Conservation (phyloP, 2,888 invertebrate species). For the Melanophora roralis region DNA sequence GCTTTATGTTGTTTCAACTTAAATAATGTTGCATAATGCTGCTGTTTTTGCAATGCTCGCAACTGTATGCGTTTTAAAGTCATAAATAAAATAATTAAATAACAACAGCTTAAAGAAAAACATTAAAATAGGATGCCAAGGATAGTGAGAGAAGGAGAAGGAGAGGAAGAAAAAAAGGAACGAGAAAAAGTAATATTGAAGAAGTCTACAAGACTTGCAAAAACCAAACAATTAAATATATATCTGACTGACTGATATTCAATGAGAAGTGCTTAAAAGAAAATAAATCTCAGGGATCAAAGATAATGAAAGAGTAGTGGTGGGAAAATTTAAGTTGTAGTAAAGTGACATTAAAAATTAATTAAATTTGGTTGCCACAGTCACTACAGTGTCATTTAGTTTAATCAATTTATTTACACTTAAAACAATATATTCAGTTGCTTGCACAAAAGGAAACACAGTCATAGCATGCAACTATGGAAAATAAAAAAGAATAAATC, state of each 20-base stretch:
- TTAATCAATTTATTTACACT: slow-evolving; percentile 64
- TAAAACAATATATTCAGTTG: slow-evolving; percentile 32
- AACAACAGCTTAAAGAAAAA: neutral
- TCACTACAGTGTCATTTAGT: slow-evolving; percentile 63
- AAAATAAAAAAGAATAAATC: neutral
- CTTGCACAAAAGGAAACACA: neutral
- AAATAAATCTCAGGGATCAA: neutral
- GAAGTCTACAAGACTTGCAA: neutral
- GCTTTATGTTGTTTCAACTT: slow-evolving; percentile 3
- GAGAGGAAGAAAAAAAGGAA: neutral
- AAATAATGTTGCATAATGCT: neutral
- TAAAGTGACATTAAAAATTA: slow-evolving; percentile 74
- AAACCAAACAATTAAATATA: neutral
- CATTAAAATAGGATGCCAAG: neutral
- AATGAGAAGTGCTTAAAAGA: neutral
- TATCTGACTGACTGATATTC: neutral
- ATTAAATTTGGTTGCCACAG: slow-evolving; percentile 73
- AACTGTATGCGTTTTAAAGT: slow-evolving; percentile 57
- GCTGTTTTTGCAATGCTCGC: neutral
- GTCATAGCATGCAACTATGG: no score
- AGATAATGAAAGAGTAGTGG: slow-evolving; percentile 57
- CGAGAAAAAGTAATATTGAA: no score
- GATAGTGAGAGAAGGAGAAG: neutral
- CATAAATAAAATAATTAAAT: slow-evolving; percentile 28
- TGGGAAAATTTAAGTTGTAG: slow-evolving; percentile 72